A percentile compares a stretch with the other conserved stretches of the same genome.
Conservation (phyloP, 35 echinoderm and acorn worm species). For the Amphiura filiformis region DNA sequence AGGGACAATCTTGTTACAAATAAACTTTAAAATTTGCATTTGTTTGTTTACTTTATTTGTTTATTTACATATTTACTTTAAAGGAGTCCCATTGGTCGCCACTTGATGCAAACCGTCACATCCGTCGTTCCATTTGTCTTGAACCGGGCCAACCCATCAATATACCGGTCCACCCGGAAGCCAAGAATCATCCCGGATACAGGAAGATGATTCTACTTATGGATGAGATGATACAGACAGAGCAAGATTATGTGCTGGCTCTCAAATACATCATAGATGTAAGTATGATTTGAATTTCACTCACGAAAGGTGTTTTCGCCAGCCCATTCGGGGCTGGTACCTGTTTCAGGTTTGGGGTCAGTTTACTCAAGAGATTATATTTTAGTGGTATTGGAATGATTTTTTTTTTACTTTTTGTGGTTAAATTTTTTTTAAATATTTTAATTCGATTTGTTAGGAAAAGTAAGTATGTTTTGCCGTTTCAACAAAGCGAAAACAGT, state of each 20-base stretch:
- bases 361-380: too few species aligned
- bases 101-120: constrained; percentile 62
- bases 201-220: constrained; percentile 71
- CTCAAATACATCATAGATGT: constrained; percentile 91
- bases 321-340: background rate
- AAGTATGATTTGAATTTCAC: background rate
- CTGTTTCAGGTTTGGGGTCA: too few species aligned
- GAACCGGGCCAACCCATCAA: constrained; percentile 50
- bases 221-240: constrained; percentile 87
- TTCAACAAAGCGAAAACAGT: too few species aligned
- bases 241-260: constrained; percentile 78
- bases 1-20: too few species aligned
- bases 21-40: too few species aligned
- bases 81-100: constrained; percentile 76
- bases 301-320: background rate
- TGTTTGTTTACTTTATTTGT: too few species aligned
- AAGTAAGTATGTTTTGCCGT: too few species aligned
- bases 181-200: constrained; percentile 58
- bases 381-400: too few species aligned
- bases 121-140: constrained; percentile 52
- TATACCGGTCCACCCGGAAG: background rate
- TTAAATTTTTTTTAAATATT: too few species aligned
- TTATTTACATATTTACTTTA: too few species aligned
- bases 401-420: too few species aligned
- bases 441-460: too few species aligned